Evolutionary conservation across 1,140 invertebrate genomes (phyloP), one percentile per base, ranked within the genome.

Genomic region (Mizuhopecten yessoensis): DNA sequence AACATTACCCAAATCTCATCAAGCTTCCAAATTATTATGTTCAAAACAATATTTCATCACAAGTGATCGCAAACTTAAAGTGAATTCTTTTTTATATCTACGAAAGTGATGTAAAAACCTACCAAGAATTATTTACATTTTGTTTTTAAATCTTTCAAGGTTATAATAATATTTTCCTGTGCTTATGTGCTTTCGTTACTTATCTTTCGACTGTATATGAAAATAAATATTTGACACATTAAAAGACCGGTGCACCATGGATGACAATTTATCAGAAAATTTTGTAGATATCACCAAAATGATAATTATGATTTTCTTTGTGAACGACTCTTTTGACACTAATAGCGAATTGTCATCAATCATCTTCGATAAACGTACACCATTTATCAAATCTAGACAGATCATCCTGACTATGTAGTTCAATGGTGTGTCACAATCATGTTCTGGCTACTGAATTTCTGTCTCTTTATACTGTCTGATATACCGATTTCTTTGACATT

Each of bases 361-460:
- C 57, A 75, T 75, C 23, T 75, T n/a, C n/a, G 57, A 75, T 75
- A 75, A 75, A n/a, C 17, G 42, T 15, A 15, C 10, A 29, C 7
- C 23, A 75, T 75, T 75, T 75, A 75, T 75, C 57, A 75, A 75
- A 75, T 75, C 23, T 7, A 29, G 57, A 75, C 57, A 75, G 57
- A 75, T 75, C n/a, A 75, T 75, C 57, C 7, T 75, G n/a, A 75
- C 57, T n/a, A 75, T 75, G 23, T 5, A 29, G 17, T 75, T 5
- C 29, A n/a, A 75, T 75, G n/a, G n/a, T 75, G n/a, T 17, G 29
- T 75, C 57, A n/a, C n/a, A 10, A 9, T 15, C 42, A 75, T 75
- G 57, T 29, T n/a, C 5, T 29, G 5, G 23, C n/a, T 3, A n/a
- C n/a, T 29, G 57, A 3, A 29, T 75, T 75, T 75, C 2, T 75